Evolutionary conservation across 2,888 invertebrate genomes (phyloP), one percentile per base, ranked within the genome.

Genomic region (Ferrisia virgata): DNA sequence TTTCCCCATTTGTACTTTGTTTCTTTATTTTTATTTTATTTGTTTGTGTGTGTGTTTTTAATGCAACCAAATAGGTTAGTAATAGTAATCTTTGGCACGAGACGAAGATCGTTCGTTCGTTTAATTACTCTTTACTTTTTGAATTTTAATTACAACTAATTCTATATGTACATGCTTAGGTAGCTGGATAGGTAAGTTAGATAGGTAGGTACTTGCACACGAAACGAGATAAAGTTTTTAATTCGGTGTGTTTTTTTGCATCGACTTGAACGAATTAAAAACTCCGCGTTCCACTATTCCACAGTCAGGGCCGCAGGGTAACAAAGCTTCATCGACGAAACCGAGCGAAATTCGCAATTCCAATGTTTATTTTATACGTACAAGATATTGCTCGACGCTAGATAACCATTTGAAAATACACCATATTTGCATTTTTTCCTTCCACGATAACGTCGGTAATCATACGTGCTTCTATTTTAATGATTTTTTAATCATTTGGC

Each of bases 101-200:
- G 28, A 28, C 28, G 28, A 64, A 64, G 9, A 64, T 13, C 58
- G 28, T 64, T 64, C n/a, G n/a, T n/a, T 39, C 28, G 58, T 28
- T 25, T 64, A 64, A 64, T 64, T 64, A 64, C 58, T 28, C 11
- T 5, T 13, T 64, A 64, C 58, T 11, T 28, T 64, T 64, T 64
- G 58, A 64, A 64, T 64, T 64, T 64, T 64, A 64, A 64, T 64
- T 64, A 64, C 58, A 64, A 64, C 58, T 64, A 25, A 64, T 64
- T 64, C 58, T 25, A 28, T 28, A 13, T 11, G 58, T 47, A 47
- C 47, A n/a, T n/a, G n/a, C n/a, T n/a, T n/a, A n/a, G n/a, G n/a
- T n/a, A n/a, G n/a, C n/a, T n/a, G n/a, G n/a, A n/a, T n/a, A n/a
- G n/a, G n/a, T n/a, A n/a, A n/a, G n/a, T n/a, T n/a, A n/a, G n/a